Base-by-base conservation (phyloP, 1,140 invertebrate species). In the Solen grandis region DNA sequence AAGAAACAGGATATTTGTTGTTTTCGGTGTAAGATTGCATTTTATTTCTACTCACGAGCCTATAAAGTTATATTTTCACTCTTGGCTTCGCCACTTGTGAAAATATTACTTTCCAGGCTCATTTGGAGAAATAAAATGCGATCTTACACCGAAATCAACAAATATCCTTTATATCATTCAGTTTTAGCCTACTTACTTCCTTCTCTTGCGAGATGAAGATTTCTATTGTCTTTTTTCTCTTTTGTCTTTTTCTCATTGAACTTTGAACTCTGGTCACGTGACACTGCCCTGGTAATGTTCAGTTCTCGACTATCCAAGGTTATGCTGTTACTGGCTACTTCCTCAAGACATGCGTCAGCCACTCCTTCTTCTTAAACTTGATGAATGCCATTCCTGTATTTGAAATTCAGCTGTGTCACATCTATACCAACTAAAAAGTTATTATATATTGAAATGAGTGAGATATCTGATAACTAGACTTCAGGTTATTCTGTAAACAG, bases 131-230 rank as follows among this genome's bases (percentile, higher is more conserved):
- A n/a, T n/a, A n/a, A n/a, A n/a, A n/a, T n/a, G n/a, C n/a, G n/a
- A n/a, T n/a, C n/a, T n/a, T n/a, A n/a, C n/a, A n/a, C n/a, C n/a
- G n/a, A n/a, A n/a, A n/a, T n/a, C n/a, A n/a, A n/a, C n/a, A n/a
- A n/a, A n/a, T n/a, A n/a, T n/a, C n/a, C n/a, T n/a, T n/a, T n/a
- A n/a, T n/a, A n/a, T n/a, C n/a, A n/a, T n/a, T n/a, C n/a, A n/a
- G n/a, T n/a, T n/a, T n/a, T n/a, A n/a, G n/a, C n/a, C n/a, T n/a
- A 88, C 92, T 92, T 93, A 96, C 96, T 95, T 93, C 98, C 97
- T 95, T 98, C 97, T 88, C 97, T 95, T 16, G 97, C 95, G 8
- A 99, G 93, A 93, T 97, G 97, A 46, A 99, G 92, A 93, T 99
- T 98, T 86, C 98, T 94, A 0, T 95, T 96, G 92, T 99, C 97